Conservation (phyloP, 2,888 invertebrate genomes). For the Baccha elongata region DNA sequence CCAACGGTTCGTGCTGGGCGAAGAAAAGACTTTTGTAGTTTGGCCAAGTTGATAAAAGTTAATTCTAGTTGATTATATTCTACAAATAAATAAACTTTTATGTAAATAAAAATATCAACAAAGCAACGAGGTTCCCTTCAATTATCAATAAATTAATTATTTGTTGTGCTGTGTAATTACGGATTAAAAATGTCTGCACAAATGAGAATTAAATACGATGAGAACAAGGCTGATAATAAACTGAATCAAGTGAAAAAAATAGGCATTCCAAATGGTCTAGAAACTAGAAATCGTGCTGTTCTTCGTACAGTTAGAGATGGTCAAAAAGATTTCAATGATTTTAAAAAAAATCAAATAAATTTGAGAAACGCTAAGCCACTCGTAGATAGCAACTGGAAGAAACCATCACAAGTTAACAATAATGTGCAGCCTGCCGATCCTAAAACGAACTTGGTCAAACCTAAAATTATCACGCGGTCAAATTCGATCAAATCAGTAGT, state of each 20-base stretch:
- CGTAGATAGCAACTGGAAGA: too few species aligned
- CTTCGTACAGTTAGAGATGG: conserved; percentile 78
- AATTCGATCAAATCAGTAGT: conserved; percentile 77
- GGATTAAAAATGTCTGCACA: conserved; percentile 57
- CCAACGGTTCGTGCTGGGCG: conserved; percentile 75
- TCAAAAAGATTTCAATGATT: conserved; percentile 78
- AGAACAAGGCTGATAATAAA: conserved; percentile 4
- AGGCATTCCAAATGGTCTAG: conserved; percentile 75
- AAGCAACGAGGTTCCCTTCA: too few species aligned
- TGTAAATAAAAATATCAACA: conserved; percentile 6
- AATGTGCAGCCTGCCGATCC: too few species aligned
- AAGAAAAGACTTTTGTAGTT: neutral
- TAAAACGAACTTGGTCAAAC: conserved; percentile 31
- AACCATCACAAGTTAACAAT: too few species aligned
- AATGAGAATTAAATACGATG: conserved; percentile 56
- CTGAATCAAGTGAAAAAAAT: conserved; percentile 76
- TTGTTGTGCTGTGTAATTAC: conserved; percentile 34
- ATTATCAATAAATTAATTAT: neutral
- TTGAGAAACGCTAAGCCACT: neutral
- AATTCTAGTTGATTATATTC: conserved; percentile 28
- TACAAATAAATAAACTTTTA: conserved; percentile 21
- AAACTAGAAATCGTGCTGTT: conserved; percentile 82
- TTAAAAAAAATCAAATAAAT: conserved; percentile 75
- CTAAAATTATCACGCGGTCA: conserved; percentile 75
- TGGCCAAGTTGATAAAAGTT: conserved; percentile 61